Evolutionary conservation across 2,113 vertebrate genomes (phyloP).

Genomic region (Pantherophis guttatus): DNA sequence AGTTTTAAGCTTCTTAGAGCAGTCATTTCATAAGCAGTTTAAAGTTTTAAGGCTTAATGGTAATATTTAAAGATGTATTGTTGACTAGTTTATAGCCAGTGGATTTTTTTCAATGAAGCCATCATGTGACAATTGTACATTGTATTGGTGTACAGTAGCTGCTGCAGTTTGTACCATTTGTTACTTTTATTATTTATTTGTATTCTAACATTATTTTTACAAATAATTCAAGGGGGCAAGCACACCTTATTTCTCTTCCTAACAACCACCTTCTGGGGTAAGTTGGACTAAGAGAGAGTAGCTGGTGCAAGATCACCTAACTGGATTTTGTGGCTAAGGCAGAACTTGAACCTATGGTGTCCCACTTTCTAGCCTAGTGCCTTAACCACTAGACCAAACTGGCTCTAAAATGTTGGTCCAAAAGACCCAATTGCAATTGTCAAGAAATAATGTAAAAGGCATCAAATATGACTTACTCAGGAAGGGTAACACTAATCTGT

Average conservation of each 20-base stretch:
- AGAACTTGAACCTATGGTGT: not conserved
- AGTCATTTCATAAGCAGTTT: not conserved
- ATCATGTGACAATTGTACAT: not conserved
- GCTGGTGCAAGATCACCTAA: not conserved
- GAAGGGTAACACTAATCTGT: not conserved
- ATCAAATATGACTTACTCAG: not conserved
- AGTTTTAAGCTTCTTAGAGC: not conserved
- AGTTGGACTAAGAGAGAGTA: not conserved
- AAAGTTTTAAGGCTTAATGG: not conserved
- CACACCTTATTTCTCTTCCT: not conserved
- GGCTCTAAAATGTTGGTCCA: not conserved
- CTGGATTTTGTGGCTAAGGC: not conserved
- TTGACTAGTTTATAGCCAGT: not conserved
- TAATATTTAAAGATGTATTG: not conserved
- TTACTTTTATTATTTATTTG: not conserved
- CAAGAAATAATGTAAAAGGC: not conserved
- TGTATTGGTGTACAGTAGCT: not conserved
- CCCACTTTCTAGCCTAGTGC: not conserved
- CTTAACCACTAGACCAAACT: not conserved
- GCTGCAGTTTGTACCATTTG: not conserved
- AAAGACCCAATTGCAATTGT: not conserved
- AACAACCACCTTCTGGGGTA: not conserved
- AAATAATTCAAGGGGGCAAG: not conserved
- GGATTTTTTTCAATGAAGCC: not conserved
- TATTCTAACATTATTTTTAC: not conserved